Base-by-base conservation (phyloP, 2,888 invertebrate species). In the Lasioglossum lativentre region DNA sequence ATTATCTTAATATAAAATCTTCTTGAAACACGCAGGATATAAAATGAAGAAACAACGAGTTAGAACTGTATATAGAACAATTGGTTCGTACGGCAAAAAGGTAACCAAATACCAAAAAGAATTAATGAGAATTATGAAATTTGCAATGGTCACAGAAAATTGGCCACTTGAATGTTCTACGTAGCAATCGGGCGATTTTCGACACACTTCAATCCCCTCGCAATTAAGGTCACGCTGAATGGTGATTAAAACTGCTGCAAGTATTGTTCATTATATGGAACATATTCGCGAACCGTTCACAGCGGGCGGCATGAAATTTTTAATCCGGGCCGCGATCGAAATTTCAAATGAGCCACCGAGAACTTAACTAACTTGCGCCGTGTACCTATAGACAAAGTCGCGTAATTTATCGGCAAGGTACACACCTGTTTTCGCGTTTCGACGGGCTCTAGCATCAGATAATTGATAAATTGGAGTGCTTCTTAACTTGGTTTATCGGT, bases 401-500 rank as follows among this genome's bases (percentile, higher is more conserved):
- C 63, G 19, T 30, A 19, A 66, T 45, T 59, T 12, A 30, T 74
- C 45, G 74, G 52, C 38, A n/a, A 56, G 34, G 56, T 8, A 16
- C 40, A 76, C 59, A n/a, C 19, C 38, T 42, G 8, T 78, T 56
- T 59, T 38, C 47, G 4, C 38, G 0, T 52, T 19, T 63, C 40
- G 42, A 52, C 63, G 16, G 14, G n/a, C 34, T 3, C 14, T 5
- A 0, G 45, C 16, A 63, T 63, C 30, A 30, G 27, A 68, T 52
- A 45, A 76, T 68, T 45, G 72, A 73, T 56, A 59, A 83, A 73
- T 81, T 73, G 23, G 8, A 27, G 52, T 52, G 76, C 16, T 66
- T 76, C 76, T 75, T 68, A 68, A 81, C 52, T 75, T 75, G 63
- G 75, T 82, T 66, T 78, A 75, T 78, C 78, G 63, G 78, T 40